Conservation (phyloP, 1,140 invertebrate species). For the Megalonaias nervosa region DNA sequence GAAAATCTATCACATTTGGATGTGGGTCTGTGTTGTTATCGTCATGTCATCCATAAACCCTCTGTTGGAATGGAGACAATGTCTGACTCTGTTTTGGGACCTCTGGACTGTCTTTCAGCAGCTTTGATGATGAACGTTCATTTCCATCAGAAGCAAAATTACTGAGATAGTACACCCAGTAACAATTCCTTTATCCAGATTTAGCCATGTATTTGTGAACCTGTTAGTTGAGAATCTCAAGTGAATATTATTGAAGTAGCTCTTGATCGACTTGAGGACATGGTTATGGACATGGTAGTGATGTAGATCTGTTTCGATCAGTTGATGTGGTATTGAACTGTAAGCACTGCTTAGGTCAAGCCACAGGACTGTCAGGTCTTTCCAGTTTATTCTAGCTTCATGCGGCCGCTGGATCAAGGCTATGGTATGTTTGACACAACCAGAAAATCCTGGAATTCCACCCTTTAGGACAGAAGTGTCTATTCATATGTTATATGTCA, state of each 20-base stretch:
- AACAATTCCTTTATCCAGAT: constrained; percentile 23
- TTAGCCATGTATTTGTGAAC: constrained; percentile 34
- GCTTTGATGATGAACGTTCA: constrained; percentile 3
- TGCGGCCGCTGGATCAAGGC: background rate
- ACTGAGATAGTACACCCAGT: constrained; percentile 27
- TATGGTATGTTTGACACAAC: constrained; percentile 28
- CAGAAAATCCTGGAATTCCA: constrained; percentile 15
- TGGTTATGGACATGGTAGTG: constrained; percentile 17
- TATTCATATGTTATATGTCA: constrained; percentile 17
- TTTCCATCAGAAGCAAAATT: background rate
- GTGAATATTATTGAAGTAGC: constrained; percentile 16
- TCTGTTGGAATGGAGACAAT: constrained; percentile 19
- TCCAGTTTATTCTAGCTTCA: too few species aligned
- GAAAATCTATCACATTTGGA: constrained; percentile 17
- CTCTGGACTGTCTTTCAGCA: constrained; percentile 11
- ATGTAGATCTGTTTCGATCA: background rate
- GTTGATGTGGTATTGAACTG: background rate
- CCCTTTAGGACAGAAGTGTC: constrained; percentile 29
- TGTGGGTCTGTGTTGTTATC: constrained; percentile 27
- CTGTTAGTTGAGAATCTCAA: constrained; percentile 19
- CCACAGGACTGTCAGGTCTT: constrained; percentile 32
- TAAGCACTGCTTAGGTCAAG: constrained; percentile 20
- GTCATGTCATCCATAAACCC: constrained; percentile 33
- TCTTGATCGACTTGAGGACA: background rate
- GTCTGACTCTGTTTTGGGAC: constrained; percentile 9